Conservation (phyloP, 2,888 invertebrate genomes). For the Drosophila sordidula region DNA sequence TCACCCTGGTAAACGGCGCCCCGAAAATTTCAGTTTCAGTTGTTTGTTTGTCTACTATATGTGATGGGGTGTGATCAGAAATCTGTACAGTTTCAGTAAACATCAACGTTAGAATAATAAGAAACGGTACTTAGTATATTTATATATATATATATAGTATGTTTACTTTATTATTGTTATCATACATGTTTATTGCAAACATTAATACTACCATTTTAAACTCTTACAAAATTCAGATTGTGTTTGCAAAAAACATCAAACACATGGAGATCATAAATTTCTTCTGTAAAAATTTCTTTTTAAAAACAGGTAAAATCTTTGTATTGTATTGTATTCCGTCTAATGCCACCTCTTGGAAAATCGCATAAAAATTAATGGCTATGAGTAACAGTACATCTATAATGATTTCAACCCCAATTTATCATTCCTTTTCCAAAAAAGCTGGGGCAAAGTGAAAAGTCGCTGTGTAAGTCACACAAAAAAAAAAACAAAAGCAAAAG, state of each 20-base stretch:
- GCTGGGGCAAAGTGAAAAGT: constrained; percentile 60
- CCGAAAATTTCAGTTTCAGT: constrained; percentile 27
- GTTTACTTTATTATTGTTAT: neutral
- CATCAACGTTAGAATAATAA: neutral
- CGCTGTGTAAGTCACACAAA: constrained; percentile 19
- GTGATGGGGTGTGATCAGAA: neutral
- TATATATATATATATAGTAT: too few relatives aligned
- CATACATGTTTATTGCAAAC: neutral
- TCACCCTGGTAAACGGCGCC: constrained; percentile 51
- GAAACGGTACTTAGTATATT: neutral
- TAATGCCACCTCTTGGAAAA: constrained; percentile 4
- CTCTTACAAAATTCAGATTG: constrained; percentile 15
- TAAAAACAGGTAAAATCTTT: constrained; percentile 9
- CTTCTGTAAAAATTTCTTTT: constrained; percentile 5
- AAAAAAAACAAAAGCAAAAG: constrained; percentile 11
- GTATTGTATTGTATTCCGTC: constrained; percentile 14
- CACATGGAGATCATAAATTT: constrained; percentile 26
- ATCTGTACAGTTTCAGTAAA: neutral
- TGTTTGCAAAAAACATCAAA: constrained; percentile 26
- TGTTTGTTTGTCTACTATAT: constrained; percentile 40
- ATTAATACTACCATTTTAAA: neutral
- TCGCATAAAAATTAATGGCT: constrained; percentile 67
- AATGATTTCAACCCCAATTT: constrained; percentile 82
- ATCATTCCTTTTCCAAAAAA: constrained; percentile 70
- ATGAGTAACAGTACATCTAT: constrained; percentile 76